These are phyloP conservation scores for Geothlypis trichas DNA, from an alignment of 2,113 vertebrate genomes.

Conservation along the genomic window DNA sequence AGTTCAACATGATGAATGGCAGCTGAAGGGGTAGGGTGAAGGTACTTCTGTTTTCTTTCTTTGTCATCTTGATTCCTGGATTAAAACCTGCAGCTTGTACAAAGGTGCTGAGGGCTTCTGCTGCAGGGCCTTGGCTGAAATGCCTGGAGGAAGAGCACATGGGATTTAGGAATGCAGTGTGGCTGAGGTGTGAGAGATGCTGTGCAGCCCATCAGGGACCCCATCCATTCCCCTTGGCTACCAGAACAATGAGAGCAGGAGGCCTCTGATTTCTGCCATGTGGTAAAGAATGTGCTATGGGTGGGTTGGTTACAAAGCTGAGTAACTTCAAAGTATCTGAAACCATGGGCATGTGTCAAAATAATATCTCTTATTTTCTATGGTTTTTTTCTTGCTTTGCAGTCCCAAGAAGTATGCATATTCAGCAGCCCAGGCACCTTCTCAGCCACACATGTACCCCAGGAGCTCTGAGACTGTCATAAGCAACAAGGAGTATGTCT, in stretches of 20 bases:
- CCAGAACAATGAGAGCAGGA: not conserved
- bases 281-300: accelerated
- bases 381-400: conserved; percentile 15
- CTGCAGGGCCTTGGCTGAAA: not conserved
- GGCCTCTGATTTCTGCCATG: not conserved
- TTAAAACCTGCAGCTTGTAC: not conserved
- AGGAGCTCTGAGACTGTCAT: not conserved
- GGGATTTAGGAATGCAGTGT: not conserved
- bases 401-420: conserved; percentile 32
- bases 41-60: not conserved
- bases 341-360: not conserved
- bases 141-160: accelerated
- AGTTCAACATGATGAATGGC: not conserved
- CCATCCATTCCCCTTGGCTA: not conserved
- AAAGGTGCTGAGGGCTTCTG: not conserved
- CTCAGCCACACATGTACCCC: conserved; percentile 10
- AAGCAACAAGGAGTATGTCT: conserved; percentile 65
- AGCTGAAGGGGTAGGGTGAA: not conserved
- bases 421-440: not conserved
- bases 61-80: not conserved
- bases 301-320: not conserved
- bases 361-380: not conserved
- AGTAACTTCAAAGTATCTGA: not conserved
- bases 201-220: not conserved
- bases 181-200: not conserved